These are phyloP conservation scores for Cathartes aura DNA, from an alignment of 2,113 vertebrate species.

Conservation along the genomic window DNA sequence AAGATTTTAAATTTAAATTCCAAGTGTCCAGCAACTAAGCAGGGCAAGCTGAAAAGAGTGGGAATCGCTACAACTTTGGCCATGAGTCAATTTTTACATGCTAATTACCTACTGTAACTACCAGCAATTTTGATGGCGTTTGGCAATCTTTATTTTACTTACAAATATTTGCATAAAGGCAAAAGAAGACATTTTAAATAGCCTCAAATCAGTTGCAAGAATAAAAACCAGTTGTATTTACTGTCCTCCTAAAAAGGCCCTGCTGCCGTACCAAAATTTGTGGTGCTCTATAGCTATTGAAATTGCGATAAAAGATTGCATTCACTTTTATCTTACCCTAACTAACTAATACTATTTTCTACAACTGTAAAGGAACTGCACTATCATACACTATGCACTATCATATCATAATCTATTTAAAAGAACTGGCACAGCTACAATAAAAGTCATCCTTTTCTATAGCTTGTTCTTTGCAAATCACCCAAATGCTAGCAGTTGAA, in stretches of 20 bases:
- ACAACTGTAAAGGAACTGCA: constrained; percentile 56
- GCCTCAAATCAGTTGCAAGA: constrained; percentile 54
- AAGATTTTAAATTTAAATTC: constrained; percentile 23
- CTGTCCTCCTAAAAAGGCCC: constrained; percentile 28
- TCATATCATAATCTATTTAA: constrained; percentile 67
- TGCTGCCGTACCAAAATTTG: constrained; percentile 59
- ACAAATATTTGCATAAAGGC: constrained; percentile 42
- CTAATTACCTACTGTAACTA: constrained; percentile 22
- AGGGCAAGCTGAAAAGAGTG: neutral
- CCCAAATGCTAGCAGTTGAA: constrained; percentile 63
- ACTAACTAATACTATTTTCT: constrained; percentile 69
- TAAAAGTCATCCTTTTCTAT: constrained; percentile 59
- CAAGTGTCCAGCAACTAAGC: neutral
- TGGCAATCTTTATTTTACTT: constrained; percentile 67
- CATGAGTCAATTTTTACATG: neutral
- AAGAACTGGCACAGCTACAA: constrained; percentile 67
- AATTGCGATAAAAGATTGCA: constrained; percentile 61
- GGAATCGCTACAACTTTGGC: neutral
- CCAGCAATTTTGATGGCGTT: constrained; percentile 12
- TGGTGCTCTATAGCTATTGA: constrained; percentile 47
- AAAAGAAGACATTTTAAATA: constrained; percentile 61
- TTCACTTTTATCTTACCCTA: constrained; percentile 74
- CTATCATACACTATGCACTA: constrained; percentile 46
- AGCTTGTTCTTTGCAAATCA: constrained; percentile 71
- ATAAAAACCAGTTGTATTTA: constrained; percentile 59